phyloP scores from a whole-genome alignment of 1,140 invertebrate genomes.

The Probaryconus sp. region DNA sequence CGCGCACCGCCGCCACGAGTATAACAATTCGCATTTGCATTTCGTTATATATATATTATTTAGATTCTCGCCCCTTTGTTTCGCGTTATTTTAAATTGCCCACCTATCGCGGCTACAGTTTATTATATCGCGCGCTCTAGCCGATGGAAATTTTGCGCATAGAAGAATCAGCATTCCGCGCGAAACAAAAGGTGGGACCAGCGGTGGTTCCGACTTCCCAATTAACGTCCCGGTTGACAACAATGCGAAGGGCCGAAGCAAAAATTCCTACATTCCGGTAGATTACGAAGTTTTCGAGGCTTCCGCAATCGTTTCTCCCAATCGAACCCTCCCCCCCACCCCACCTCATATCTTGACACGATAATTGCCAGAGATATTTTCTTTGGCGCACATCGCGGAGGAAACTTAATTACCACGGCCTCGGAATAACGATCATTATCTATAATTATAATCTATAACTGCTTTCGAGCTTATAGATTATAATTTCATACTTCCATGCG shows the following conservation, averaged over 20 bases:
- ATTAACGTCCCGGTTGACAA: constrained; percentile 43
- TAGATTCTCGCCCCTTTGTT: constrained; percentile 59
- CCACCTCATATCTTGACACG: constrained; percentile 20
- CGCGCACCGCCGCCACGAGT: constrained; percentile 27
- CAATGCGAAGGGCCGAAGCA: constrained; percentile 19
- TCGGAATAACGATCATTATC: constrained; percentile 44
- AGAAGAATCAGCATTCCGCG: constrained; percentile 49
- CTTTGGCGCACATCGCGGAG: constrained; percentile 8
- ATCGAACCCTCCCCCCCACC: constrained; percentile 1
- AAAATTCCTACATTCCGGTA: constrained; percentile 29
- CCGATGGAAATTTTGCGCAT: constrained; percentile 45
- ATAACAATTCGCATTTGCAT: constrained; percentile 59
- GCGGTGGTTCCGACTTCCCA: constrained; percentile 29
- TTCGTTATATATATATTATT: constrained; percentile 62
- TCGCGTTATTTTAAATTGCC: constrained; percentile 57
- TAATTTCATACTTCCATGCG: constrained; percentile 9
- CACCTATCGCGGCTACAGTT: constrained; percentile 49
- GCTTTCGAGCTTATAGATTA: constrained; percentile 9
- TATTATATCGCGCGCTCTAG: constrained; percentile 40
- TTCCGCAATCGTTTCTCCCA: constrained; percentile 16
- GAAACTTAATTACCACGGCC: constrained; percentile 27
- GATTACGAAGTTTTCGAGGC: constrained; percentile 28
- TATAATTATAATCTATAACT: constrained; percentile 56
- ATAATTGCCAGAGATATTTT: constrained; percentile 38
- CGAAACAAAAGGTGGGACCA: constrained; percentile 37